phyloP scores from a whole-genome alignment of 2,113 vertebrate genomes.

The Aleadryas rufinucha region DNA sequence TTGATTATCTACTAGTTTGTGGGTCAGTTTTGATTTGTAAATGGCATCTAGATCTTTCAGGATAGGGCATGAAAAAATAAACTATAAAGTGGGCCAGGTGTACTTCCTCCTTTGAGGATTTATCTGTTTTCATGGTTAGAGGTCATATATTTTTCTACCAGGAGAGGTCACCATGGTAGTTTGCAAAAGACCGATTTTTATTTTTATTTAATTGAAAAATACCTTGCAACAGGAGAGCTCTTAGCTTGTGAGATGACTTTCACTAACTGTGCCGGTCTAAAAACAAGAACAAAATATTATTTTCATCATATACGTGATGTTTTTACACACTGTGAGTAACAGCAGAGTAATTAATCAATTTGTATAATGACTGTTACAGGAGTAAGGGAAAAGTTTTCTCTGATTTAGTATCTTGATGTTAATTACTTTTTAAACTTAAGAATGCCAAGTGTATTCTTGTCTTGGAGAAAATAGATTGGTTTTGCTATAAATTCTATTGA shows the following conservation, averaged over 20 bases:
- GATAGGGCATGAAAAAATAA: neutral
- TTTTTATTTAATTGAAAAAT: neutral
- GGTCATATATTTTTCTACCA: constrained; percentile 39
- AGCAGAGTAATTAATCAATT: neutral
- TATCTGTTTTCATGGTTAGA: neutral
- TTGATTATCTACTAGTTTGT: neutral
- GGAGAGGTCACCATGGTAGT: constrained; percentile 40
- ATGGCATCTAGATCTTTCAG: neutral
- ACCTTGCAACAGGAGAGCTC: neutral
- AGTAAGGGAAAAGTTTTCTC: neutral
- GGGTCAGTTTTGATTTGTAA: neutral
- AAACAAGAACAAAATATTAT: neutral
- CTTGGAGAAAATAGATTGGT: neutral
- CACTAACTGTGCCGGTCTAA: neutral
- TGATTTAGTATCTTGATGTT: neutral
- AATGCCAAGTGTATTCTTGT: neutral
- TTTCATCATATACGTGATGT: neutral
- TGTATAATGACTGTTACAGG: neutral
- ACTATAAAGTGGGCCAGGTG: neutral
- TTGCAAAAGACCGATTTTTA: neutral
- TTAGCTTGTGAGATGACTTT: neutral
- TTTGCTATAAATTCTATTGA: neutral
- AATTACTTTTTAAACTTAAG: neutral
- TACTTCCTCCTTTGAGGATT: neutral
- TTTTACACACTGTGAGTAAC: neutral